Conservation (phyloP, 2,113 vertebrate genomes). For the Pygathrix nemaeus region DNA sequence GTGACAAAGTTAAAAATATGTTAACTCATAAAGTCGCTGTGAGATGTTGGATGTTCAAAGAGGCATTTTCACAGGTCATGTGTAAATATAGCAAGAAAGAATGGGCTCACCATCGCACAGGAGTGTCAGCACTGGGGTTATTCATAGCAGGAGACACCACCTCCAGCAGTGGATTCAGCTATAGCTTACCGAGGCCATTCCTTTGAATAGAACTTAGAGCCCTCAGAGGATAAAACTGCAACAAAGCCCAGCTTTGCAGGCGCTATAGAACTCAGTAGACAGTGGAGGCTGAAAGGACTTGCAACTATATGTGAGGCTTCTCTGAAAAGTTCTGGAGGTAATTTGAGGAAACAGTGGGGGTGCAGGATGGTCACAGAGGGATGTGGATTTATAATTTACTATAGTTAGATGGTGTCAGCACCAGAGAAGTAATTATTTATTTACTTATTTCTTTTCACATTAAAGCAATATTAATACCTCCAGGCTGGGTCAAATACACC, state of each 20-base stretch:
- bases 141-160: background rate
- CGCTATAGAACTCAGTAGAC: background rate
- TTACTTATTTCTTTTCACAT: background rate
- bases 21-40: background rate
- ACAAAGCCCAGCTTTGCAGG: background rate
- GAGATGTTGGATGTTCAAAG: background rate
- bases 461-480: background rate
- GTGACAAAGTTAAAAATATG: background rate
- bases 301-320: accelerated
- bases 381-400: background rate
- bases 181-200: background rate
- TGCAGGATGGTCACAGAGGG: background rate
- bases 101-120: background rate
- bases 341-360: background rate
- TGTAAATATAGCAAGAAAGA: background rate
- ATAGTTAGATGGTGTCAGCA: background rate
- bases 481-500: background rate
- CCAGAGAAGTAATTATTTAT: background rate
- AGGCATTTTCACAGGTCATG: background rate
- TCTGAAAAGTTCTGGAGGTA: background rate
- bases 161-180: background rate
- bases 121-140: background rate
- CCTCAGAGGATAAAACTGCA: background rate
- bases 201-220: background rate
- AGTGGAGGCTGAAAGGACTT: too few species aligned